phyloP scores from a whole-genome alignment of 2,113 vertebrate genomes.

The Hyla sarda region DNA sequence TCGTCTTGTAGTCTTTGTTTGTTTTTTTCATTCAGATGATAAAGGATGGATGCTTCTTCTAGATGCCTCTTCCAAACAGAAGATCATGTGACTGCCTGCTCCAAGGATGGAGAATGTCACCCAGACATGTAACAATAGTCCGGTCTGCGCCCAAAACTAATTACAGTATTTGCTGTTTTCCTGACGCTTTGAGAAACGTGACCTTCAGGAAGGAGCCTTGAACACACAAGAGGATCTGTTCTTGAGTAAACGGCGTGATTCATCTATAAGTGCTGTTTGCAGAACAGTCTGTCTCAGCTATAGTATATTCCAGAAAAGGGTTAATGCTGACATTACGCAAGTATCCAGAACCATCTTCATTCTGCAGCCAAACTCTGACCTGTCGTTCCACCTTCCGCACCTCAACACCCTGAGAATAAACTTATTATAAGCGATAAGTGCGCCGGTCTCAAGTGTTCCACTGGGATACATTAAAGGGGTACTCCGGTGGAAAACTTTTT shows the following conservation, averaged over 20 bases:
- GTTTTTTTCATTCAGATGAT: not conserved
- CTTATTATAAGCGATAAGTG: no score
- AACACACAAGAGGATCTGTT: not conserved
- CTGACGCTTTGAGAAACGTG: not conserved
- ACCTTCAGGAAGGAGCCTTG: conserved; percentile 12
- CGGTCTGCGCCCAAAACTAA: conserved; percentile 1
- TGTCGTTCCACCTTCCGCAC: not conserved
- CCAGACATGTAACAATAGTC: no score
- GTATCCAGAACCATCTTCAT: not conserved
- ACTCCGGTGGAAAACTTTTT: no score
- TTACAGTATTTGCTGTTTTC: not conserved
- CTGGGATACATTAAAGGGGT: not conserved
- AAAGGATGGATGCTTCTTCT: not conserved
- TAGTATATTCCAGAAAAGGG: not conserved
- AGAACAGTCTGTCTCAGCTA: conserved; percentile 14
- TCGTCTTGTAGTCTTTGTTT: no score
- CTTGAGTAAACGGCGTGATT: conserved; percentile 24
- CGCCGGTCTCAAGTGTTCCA: not conserved
- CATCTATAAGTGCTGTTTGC: conserved; percentile 31
- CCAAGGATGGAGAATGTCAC: not conserved
- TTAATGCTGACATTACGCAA: not conserved
- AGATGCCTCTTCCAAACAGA: not conserved
- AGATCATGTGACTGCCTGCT: not conserved
- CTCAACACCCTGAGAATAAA: no score
- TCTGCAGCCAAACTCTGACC: not conserved